Evolutionary conservation across 30 jellyfish, hydroid and myxozoan species (phyloP), one percentile per base, ranked within the genome.

Genomic region (Phacellophora camtschatica): DNA sequence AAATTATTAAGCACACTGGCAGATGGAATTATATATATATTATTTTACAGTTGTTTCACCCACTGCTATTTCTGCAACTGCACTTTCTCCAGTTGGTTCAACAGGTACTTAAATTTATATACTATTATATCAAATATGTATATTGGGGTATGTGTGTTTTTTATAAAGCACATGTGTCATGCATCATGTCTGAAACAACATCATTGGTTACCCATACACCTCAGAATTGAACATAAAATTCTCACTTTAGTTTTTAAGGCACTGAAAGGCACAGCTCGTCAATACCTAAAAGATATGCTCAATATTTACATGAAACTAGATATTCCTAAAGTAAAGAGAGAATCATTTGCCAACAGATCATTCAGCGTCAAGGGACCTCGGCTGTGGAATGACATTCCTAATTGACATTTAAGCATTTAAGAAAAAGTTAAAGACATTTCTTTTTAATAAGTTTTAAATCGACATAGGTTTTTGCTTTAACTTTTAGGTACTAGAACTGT

Each of bases 51-150:
- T 59, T 77, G 80, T 77, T 5, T 77, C 88, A 1, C 88, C 88
- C 25, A 77, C 88, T 16, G 80, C 81, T 0, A 33, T 77, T 16
- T 53, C 71, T 22, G 88, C 81, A 33, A 39, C 81, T 25, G 80
- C 88, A 22, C 43, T 77, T 15, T 77, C 88, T 4, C 88, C 88
- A 19, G 42, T 77, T 18, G 88, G 88, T 12, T 77, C 88, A 39
- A 77, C 88, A 24, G 81, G 88, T 77, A 37, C 34, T 35, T 62
- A 3, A 68, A 2, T 10, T 67, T 16, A 35, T 25, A 20, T 65
- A 13, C 10, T 27, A 20, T 19, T 59, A 19, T 20, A 4, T 10
- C 24, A 1, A 27, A 31, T 2, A 20, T 20, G 8, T 18, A 0
- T 4, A 20, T 67, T 67, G 37, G 39, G 43, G 42, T n/a, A 8